Percentiles rank a stretch among this genome's conserved stretches.
Conservation (phyloP, 1,140 invertebrate species). For the Nilaparvata lugens region DNA sequence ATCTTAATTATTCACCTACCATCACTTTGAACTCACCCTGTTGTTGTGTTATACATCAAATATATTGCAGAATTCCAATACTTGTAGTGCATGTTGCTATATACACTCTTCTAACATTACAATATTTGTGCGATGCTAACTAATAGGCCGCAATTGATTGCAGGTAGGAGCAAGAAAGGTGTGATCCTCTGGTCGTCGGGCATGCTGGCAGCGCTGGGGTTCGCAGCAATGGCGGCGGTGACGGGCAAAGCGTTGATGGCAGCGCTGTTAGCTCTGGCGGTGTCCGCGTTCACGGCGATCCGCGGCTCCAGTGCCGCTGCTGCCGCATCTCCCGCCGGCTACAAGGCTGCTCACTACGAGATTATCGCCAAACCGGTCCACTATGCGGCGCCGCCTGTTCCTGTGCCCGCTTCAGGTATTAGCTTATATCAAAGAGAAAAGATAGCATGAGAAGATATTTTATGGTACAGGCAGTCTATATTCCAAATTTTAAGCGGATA, state of each 20-base stretch:
- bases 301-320: conserved; percentile 55
- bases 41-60: too few species aligned
- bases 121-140: too few species aligned
- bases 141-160: too few species aligned
- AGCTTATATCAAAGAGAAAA: too few species aligned
- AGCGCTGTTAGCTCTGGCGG: conserved; percentile 61
- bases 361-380: conserved; percentile 72
- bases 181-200: conserved; percentile 44
- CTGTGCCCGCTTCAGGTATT: conserved; percentile 2
- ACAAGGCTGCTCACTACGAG: conserved; percentile 58
- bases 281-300: conserved; percentile 63
- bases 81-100: too few species aligned
- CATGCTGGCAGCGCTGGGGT: conserved; percentile 58
- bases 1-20: too few species aligned
- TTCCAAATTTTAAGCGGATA: too few species aligned
- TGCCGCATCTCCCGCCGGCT: conserved; percentile 35
- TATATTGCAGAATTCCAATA: too few species aligned
- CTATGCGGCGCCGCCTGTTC: conserved; percentile 30
- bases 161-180: conserved; percentile 26
- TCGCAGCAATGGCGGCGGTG: conserved; percentile 60
- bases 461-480: too few species aligned
- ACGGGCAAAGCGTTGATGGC: conserved; percentile 76
- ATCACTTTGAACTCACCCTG: too few species aligned
- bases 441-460: too few species aligned
- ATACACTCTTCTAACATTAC: too few species aligned